Percentiles rank a stretch among this genome's conserved stretches.
Evolutionary conservation across 2,888 invertebrate species (phyloP).

Genomic region (Dryadula phaetusa): DNA sequence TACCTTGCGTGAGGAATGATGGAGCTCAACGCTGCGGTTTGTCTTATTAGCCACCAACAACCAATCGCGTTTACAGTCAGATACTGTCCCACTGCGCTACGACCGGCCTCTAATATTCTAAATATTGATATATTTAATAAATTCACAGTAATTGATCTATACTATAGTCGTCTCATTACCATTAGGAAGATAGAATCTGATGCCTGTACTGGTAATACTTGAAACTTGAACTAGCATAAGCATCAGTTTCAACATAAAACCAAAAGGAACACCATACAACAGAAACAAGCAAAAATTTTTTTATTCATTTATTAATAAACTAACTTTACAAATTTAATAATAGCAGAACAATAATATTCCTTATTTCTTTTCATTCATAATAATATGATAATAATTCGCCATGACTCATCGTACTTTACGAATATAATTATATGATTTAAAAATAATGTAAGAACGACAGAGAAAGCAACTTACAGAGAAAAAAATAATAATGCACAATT

Average conservation of each 20-base stretch:
- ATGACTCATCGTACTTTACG: conserved; percentile 82
- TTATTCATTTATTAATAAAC: conserved; percentile 85
- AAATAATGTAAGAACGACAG: conserved; percentile 82
- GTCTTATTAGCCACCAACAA: too few species aligned
- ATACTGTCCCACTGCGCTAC: too few species aligned
- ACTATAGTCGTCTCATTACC: too few species aligned
- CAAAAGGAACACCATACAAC: conserved; percentile 13
- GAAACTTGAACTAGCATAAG: too few species aligned
- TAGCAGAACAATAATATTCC: conserved; percentile 85
- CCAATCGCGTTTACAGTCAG: too few species aligned
- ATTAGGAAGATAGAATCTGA: too few species aligned
- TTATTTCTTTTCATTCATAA: conserved; percentile 84
- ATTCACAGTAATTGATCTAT: too few species aligned
- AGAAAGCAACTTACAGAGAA: conserved; percentile 82
- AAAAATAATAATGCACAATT: conserved; percentile 76
- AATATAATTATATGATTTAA: conserved; percentile 84
- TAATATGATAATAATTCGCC: conserved; percentile 79
- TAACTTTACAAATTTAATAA: conserved; percentile 85
- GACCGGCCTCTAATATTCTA: too few species aligned
- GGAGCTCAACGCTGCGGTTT: too few species aligned
- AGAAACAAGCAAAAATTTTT: conserved; percentile 72
- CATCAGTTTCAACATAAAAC: not conserved
- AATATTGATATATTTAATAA: too few species aligned
- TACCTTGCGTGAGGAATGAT: too few species aligned
- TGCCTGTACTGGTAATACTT: too few species aligned